These are phyloP conservation scores for Platycercus adscitus DNA, from an alignment of 2,113 vertebrate genomes.

Conservation along the genomic window DNA sequence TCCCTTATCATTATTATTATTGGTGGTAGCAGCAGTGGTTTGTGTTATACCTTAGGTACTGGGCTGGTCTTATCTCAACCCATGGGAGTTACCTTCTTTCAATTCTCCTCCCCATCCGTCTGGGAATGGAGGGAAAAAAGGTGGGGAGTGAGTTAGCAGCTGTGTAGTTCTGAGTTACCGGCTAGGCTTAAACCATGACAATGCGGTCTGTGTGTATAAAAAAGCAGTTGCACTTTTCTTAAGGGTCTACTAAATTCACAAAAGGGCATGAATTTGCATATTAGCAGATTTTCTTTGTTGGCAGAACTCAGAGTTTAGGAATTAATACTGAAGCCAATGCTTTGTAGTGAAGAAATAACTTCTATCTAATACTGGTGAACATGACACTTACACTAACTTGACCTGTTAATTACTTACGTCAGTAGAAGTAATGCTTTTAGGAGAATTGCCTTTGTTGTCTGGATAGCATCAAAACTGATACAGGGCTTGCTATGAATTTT, in stretches of 20 bases:
- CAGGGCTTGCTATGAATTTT: background rate
- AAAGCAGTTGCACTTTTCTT: background rate
- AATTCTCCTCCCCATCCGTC: too few relatives aligned
- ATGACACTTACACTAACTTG: background rate
- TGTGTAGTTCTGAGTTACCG: too few relatives aligned
- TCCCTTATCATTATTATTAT: background rate
- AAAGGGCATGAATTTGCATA: background rate
- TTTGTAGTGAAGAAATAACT: background rate
- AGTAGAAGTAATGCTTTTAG: background rate
- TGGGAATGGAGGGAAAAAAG: too few relatives aligned
- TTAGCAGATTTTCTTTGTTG: background rate
- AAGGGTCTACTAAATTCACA: background rate
- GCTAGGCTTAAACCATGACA: background rate
- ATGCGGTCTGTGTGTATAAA: background rate
- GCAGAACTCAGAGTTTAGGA: background rate
- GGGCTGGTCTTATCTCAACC: too few relatives aligned
- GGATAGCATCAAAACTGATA: background rate
- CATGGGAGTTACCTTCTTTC: too few relatives aligned
- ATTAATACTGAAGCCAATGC: background rate
- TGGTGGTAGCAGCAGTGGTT: background rate
- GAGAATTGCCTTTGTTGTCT: background rate
- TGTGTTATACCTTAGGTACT: too few relatives aligned
- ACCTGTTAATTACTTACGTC: background rate
- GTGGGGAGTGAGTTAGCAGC: too few relatives aligned
- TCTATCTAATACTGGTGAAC: background rate